Percentiles rank a stretch among this genome's conserved stretches.
phyloP scores from a whole-genome alignment of 2,797 vertebrate genomes.

The Syngnathus rostellatus region DNA sequence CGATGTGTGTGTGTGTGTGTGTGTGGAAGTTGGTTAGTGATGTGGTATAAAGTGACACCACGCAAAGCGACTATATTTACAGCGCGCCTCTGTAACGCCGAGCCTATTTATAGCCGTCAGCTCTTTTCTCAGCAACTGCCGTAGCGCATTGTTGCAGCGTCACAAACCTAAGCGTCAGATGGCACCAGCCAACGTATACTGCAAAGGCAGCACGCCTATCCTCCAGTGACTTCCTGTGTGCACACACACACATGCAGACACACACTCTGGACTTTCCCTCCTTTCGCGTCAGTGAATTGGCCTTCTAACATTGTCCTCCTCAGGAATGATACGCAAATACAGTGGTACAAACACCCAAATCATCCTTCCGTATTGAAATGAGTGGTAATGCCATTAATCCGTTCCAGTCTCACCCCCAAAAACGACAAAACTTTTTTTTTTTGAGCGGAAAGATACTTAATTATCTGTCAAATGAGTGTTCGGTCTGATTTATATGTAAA shows the following conservation, averaged over 20 bases:
- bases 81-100: conserved; percentile 57
- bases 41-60: conserved; percentile 62
- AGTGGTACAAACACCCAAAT: too few species aligned
- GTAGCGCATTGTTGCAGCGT: conserved; percentile 47
- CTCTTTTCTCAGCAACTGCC: conserved; percentile 60
- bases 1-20: conserved; percentile 1
- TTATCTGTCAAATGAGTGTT: too few species aligned
- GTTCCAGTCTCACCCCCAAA: too few species aligned
- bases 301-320: not conserved
- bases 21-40: conserved; percentile 22
- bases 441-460: too few species aligned
- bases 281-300: not conserved
- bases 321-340: too few species aligned
- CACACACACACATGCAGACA: not conserved
- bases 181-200: conserved; percentile 52
- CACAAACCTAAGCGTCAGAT: conserved; percentile 62
- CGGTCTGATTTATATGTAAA: too few species aligned
- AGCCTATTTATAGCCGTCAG: conserved; percentile 62
- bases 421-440: too few species aligned
- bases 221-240: conserved; percentile 43
- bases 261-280: not conserved
- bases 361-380: too few species aligned
- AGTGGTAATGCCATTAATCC: too few species aligned
- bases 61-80: conserved; percentile 64
- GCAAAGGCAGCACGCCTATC: conserved; percentile 58